phyloP scores from a whole-genome alignment of 2,888 invertebrate genomes.

The Cancer borealis region DNA sequence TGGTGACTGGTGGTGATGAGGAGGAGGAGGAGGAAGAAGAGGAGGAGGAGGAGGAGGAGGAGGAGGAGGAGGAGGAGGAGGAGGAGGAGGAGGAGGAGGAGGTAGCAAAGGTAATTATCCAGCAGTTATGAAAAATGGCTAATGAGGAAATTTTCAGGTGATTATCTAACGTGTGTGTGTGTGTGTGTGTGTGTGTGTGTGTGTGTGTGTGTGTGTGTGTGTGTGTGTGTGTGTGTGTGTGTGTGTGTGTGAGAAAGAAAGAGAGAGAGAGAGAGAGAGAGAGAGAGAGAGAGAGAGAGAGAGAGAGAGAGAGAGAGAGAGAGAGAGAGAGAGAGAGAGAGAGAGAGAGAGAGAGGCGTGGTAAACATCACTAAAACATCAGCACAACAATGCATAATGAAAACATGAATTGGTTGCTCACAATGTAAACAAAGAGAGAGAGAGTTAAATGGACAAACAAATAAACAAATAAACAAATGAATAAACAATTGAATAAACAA shows the following conservation, averaged over 20 bases:
- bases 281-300: no score
- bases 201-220: background rate
- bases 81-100: background rate
- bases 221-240: no score
- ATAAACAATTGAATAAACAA: background rate
- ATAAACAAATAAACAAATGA: background rate
- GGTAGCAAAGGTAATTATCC: background rate
- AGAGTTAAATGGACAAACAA: no score
- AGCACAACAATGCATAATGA: background rate
- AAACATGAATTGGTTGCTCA: background rate
- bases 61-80: background rate
- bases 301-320: no score
- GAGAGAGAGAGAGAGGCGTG: no score
- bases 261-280: background rate
- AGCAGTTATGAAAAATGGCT: background rate
- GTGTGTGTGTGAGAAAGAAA: background rate
- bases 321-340: no score
- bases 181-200: slow-evolving; percentile 26
- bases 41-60: background rate
- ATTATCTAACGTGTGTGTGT: background rate
- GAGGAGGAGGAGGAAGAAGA: background rate
- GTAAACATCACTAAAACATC: no score
- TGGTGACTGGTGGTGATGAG: background rate
- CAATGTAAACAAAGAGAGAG: background rate
- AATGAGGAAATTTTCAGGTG: slow-evolving; percentile 3